Evolutionary conservation across 1,140 invertebrate genomes (phyloP).

Genomic region (Philaenus spumarius): DNA sequence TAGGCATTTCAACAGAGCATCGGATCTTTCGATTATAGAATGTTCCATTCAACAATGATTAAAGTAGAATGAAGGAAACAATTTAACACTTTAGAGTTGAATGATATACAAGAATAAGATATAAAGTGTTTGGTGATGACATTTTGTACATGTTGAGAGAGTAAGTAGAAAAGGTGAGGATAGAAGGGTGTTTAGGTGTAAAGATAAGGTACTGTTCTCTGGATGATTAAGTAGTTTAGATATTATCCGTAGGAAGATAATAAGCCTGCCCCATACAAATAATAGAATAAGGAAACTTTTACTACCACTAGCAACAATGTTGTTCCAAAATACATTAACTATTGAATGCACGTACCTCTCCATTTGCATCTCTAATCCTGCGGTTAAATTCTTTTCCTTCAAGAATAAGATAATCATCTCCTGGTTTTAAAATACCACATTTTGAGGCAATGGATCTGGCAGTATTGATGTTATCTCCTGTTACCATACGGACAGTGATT

Average conservation of each 20-base stretch:
- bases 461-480: constrained; percentile 98
- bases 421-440: constrained; percentile 93
- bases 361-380: constrained; percentile 79
- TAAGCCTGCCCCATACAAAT: not conserved
- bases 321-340: not conserved
- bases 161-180: no score
- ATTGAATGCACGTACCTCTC: constrained; percentile 56
- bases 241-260: no score
- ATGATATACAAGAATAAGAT: no score
- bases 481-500: constrained; percentile 99
- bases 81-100: no score
- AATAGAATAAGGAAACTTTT: not conserved
- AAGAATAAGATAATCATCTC: constrained; percentile 91
- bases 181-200: no score
- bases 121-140: no score
- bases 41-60: no score
- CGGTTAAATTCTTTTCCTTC: constrained; percentile 98
- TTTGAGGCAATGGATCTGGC: constrained; percentile 95
- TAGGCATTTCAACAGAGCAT: no score
- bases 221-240: not conserved
- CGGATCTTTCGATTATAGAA: no score
- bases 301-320: not conserved
- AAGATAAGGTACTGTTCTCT: not conserved
- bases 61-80: no score
- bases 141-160: no score